Evolutionary conservation across 2,797 vertebrate genomes (phyloP).

Genomic region (Acipenser ruthenus): DNA sequence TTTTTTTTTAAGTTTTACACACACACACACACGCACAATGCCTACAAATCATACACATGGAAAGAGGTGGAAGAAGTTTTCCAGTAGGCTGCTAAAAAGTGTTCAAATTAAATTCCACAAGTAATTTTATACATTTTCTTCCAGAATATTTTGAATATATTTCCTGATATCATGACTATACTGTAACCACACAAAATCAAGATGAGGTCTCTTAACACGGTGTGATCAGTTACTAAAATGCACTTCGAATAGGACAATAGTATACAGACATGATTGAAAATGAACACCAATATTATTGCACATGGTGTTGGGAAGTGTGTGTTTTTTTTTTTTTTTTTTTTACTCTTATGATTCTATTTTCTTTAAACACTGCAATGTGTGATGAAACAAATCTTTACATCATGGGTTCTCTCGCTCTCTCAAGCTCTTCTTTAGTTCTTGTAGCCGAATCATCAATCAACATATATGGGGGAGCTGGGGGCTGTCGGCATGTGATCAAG

Average conservation of each 20-base stretch:
- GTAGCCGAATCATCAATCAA: conserved; percentile 73
- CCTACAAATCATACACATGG: conserved; percentile 55
- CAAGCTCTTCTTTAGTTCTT: conserved; percentile 53
- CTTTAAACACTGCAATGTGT: conserved; percentile 67
- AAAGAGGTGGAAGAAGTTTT: conserved; percentile 53
- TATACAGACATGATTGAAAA: conserved; percentile 26
- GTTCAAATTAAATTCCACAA: conserved; percentile 66
- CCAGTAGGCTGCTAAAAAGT: conserved; percentile 50
- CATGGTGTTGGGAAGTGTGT: conserved; percentile 34
- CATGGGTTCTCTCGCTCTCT: conserved; percentile 46
- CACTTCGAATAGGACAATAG: conserved; percentile 38
- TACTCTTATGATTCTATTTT: neutral
- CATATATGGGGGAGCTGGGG: conserved; percentile 92
- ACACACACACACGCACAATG: conserved; percentile 63
- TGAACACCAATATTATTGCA: conserved; percentile 77
- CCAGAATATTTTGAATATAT: conserved; percentile 66
- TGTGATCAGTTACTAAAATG: conserved; percentile 39
- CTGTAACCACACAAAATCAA: conserved; percentile 66
- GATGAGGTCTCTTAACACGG: conserved; percentile 50
- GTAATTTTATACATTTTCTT: conserved; percentile 42
- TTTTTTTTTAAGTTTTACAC: conserved; percentile 21
- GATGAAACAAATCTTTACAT: conserved; percentile 67
- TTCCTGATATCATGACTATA: conserved; percentile 67
- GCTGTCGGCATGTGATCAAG: conserved; percentile 92
- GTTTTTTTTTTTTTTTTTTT: conserved; percentile 17